These are phyloP conservation scores for Helostoma temminkii DNA, from an alignment of 2,797 vertebrate species.

Conservation along the genomic window DNA sequence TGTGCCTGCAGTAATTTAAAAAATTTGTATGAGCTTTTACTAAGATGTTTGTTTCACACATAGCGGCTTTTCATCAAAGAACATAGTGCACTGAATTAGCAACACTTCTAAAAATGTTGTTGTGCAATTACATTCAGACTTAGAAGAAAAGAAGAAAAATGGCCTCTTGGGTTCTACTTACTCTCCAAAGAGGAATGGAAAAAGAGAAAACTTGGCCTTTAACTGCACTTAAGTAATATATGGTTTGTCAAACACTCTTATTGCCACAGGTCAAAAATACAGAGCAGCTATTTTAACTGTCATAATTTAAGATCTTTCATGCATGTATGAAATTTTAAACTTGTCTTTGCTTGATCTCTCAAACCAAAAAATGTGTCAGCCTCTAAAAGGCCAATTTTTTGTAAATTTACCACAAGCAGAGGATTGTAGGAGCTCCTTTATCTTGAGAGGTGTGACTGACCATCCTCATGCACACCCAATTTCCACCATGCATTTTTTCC, in stretches of 20 bases:
- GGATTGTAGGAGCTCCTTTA: slow-evolving; percentile 4
- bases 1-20: not conserved
- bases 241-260: slow-evolving; percentile 36
- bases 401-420: slow-evolving; percentile 12
- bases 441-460: slow-evolving; percentile 25
- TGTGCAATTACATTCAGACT: no score
- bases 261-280: slow-evolving; percentile 17
- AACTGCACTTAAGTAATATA: slow-evolving; percentile 33
- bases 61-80: not conserved
- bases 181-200: not conserved
- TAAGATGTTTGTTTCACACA: not conserved
- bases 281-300: not conserved
- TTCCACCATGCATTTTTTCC: slow-evolving; percentile 9
- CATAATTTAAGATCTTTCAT: slow-evolving; percentile 55
- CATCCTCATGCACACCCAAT: slow-evolving; percentile 1
- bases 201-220: not conserved
- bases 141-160: not conserved
- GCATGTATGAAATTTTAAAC: slow-evolving; percentile 51
- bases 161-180: no score
- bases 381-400: slow-evolving; percentile 20
- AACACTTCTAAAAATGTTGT: not conserved
- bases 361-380: slow-evolving; percentile 25
- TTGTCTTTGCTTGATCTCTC: slow-evolving; percentile 26
- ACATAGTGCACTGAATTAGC: not conserved
- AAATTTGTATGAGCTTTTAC: not conserved